These are phyloP conservation scores for Cheilosia urbana DNA, from an alignment of 2,888 invertebrate genomes.

Conservation along the genomic window DNA sequence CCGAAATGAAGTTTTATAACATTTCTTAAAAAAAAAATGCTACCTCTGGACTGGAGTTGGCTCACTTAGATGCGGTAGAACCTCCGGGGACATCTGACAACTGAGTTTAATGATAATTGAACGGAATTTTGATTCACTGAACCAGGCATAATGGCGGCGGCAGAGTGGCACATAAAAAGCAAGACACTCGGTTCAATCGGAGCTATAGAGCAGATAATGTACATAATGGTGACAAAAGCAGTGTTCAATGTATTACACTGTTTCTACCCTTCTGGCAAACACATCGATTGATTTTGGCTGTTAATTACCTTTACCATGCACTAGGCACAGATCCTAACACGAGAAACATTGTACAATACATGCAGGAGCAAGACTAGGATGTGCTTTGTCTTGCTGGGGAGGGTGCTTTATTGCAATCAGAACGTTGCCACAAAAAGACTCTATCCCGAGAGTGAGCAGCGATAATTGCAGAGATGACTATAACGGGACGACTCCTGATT, in stretches of 20 bases:
- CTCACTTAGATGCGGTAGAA: not conserved
- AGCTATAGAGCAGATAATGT: not conserved
- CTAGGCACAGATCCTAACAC: not conserved
- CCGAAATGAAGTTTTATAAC: conserved; percentile 30
- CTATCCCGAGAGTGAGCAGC: not conserved
- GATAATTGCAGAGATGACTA: not conserved
- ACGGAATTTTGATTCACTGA: conserved; percentile 15
- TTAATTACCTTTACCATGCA: conserved; percentile 15
- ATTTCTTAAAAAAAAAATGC: conserved; percentile 15
- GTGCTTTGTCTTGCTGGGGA: not conserved
- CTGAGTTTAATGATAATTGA: conserved; percentile 14
- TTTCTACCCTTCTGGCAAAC: no score
- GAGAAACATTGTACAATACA: not conserved
- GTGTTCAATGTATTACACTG: no score
- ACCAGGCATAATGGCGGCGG: not conserved
- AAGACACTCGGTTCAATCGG: not conserved
- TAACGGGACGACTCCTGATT: not conserved
- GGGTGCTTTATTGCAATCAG: not conserved
- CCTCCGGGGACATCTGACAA: not conserved
- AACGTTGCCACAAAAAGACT: conserved; percentile 1
- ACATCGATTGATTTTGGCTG: conserved; percentile 12
- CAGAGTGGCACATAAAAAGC: not conserved
- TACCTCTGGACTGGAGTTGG: not conserved
- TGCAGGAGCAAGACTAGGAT: not conserved
- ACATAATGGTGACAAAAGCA: no score